Base-by-base conservation (phyloP, 2,888 invertebrate species). In the Melipona bicolor region DNA sequence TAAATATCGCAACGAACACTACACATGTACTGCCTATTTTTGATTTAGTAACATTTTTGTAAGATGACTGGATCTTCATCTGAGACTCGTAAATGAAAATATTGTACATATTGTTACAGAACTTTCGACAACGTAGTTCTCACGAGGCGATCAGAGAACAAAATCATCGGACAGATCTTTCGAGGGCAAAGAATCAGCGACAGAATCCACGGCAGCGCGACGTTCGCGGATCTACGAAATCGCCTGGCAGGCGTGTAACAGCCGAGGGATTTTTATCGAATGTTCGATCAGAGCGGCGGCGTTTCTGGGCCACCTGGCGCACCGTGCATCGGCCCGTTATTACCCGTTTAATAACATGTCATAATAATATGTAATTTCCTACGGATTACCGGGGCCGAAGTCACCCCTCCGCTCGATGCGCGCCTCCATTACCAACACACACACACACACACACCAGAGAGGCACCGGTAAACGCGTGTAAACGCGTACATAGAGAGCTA, bases 301-400 rank as follows among this genome's bases (percentile, higher is more conserved):
- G 77, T 84, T 86, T 79, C 79, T 83, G 75, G 87, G 83, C 90
- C 90, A 90, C 90, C 90, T 90, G 90, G 89, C 85, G 78, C 73
- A 80, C 68, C 85, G 80, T 82, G 77, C 52, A 54, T 59, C 61
- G 82, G 72, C 77, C 89, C 84, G 88, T 91, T 91, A 90, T 92
- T 92, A 91, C 90, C 84, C 91, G 89, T 90, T 92, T 92, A 91
- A 91, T 92, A 93, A 91, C 91, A 91, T 91, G 89, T 90, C 89
- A 87, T 91, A 91, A 92, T 90, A 90, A 90, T 88, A 90, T 91
- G 90, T 92, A 89, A 92, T 91, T 91, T 92, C 87, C 84, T 85
- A 79, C 79, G 83, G 89, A 89, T 89, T 87, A 89, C 85, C 79
- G 36, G 61, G 54, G 56, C 61, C 64, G 67, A 61, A 61, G 43